Conservation (phyloP, 1,140 invertebrate genomes). For the Neotoxoptera formosana region DNA sequence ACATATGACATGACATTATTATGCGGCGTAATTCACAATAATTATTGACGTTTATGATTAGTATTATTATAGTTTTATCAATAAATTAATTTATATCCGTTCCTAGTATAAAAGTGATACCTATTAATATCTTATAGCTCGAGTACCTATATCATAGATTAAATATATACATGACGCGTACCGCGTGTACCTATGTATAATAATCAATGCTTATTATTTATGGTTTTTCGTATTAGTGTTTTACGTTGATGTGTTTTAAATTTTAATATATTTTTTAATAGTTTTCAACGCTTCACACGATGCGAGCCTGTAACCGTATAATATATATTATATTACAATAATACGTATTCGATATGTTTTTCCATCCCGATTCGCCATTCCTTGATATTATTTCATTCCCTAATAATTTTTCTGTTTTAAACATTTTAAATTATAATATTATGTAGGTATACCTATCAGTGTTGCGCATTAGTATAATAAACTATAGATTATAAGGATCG, state of each 20-base stretch:
- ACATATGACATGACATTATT: neutral
- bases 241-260: too few relatives aligned
- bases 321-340: neutral
- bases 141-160: neutral
- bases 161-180: neutral
- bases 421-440: neutral
- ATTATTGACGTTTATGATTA: neutral
- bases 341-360: neutral
- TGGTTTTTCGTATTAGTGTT: neutral
- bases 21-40: neutral
- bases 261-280: neutral
- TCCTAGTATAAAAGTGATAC: neutral
- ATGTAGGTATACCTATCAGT: neutral
- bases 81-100: neutral
- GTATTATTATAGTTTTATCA: neutral
- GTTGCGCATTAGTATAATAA: neutral
- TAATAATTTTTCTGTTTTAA: neutral
- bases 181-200: neutral
- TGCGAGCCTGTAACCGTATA: neutral
- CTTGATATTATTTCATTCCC: neutral
- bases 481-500: neutral
- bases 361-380: neutral
- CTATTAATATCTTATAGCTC: neutral
- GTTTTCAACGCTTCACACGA: neutral
- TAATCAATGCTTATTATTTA: constrained; percentile 3